Evolutionary conservation across 2,888 invertebrate species (phyloP).

Genomic region (Lasioglossum marginatum): DNA sequence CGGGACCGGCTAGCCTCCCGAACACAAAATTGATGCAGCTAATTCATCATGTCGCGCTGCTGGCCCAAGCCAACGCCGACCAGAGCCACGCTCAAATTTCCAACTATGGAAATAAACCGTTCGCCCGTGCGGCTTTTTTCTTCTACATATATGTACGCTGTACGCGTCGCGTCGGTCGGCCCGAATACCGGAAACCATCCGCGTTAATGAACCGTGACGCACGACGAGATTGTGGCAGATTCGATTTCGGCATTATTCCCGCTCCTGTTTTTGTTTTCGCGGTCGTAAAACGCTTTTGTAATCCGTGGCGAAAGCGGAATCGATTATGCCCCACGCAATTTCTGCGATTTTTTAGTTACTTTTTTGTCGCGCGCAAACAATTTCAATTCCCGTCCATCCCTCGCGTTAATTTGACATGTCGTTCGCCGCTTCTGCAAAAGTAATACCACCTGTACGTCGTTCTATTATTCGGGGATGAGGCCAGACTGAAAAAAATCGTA

Average conservation of each 20-base stretch:
- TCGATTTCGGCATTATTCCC: not conserved
- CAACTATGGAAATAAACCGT: constrained; percentile 16
- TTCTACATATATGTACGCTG: not conserved
- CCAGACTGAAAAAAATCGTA: not conserved
- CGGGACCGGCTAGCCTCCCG: constrained; percentile 7
- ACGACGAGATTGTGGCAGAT: constrained; percentile 1
- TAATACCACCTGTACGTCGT: not conserved
- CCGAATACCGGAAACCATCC: not conserved
- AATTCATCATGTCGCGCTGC: constrained; percentile 50
- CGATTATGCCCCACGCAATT: not conserved
- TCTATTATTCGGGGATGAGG: not conserved
- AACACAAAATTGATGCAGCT: constrained; percentile 54
- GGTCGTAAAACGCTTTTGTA: not conserved
- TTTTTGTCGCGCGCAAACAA: not conserved
- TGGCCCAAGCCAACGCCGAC: not conserved
- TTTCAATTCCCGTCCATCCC: not conserved
- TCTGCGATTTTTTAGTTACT: not conserved
- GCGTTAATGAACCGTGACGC: constrained; percentile 3
- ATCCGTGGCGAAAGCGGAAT: not conserved
- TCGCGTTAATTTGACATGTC: not conserved
- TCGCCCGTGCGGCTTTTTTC: constrained; percentile 4
- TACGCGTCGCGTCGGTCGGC: not conserved
- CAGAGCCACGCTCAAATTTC: constrained; percentile 14
- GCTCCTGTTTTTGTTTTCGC: not conserved
- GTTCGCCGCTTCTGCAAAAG: not conserved